A percentile compares a stretch with the other conserved stretches of the same genome.
Evolutionary conservation across 2,113 vertebrate genomes (phyloP).

Genomic region (Gymnocephalus cernua): DNA sequence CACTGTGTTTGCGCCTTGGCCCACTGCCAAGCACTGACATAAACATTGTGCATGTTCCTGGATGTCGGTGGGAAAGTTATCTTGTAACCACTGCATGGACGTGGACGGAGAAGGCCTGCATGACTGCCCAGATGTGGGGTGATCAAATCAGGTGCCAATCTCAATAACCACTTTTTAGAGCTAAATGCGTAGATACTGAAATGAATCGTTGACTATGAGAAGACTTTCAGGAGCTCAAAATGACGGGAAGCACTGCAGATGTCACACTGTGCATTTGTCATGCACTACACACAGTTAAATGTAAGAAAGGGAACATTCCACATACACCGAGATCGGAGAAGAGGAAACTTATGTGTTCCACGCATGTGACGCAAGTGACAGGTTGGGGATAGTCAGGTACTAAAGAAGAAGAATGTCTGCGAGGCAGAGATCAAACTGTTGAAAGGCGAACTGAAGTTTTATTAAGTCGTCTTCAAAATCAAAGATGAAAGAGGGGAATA

Average conservation of each 20-base stretch:
- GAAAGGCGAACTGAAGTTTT: conserved; percentile 24
- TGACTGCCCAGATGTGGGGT: conserved; percentile 45
- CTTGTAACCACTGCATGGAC: conserved; percentile 56
- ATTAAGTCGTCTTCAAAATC: conserved; percentile 30
- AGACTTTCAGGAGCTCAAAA: conserved; percentile 41
- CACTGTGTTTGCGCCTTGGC: conserved; percentile 70
- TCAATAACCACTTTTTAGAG: conserved; percentile 46
- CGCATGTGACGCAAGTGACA: conserved; percentile 10
- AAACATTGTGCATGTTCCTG: conserved; percentile 78
- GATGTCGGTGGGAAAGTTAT: conserved; percentile 60
- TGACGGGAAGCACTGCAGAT: conserved; percentile 37
- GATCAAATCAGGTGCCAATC: conserved; percentile 48
- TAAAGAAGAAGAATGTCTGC: conserved; percentile 17
- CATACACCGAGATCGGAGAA: background rate
- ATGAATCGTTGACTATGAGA: background rate
- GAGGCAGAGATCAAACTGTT: conserved; percentile 11
- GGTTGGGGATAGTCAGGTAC: conserved; percentile 31
- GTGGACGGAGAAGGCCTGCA: conserved; percentile 39
- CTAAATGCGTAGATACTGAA: conserved; percentile 36
- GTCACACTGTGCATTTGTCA: conserved; percentile 23
- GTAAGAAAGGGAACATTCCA: conserved; percentile 54
- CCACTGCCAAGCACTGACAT: conserved; percentile 70
- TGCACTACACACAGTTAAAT: conserved; percentile 23
- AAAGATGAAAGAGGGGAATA: conserved; percentile 44
- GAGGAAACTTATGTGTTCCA: conserved; percentile 2